Conservation (phyloP, 2,113 vertebrate species). For the Anoplopoma fimbria region DNA sequence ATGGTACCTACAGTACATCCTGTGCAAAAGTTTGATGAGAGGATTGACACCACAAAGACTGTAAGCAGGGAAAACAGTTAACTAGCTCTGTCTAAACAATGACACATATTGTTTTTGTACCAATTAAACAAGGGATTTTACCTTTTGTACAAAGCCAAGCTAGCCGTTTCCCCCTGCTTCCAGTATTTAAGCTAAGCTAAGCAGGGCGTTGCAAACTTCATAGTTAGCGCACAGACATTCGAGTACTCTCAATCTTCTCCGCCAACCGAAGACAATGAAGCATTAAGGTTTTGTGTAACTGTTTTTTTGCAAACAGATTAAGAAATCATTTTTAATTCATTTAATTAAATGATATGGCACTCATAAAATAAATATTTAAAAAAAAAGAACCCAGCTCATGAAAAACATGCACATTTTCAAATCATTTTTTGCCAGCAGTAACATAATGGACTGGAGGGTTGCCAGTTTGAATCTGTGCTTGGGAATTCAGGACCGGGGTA, state of each 20-base stretch:
- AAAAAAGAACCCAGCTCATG: slow-evolving; percentile 8
- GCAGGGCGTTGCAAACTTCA: neutral
- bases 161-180: neutral
- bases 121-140: neutral
- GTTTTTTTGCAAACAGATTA: neutral
- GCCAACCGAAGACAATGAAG: neutral
- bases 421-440: slow-evolving; percentile 41
- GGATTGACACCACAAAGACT: neutral
- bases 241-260: neutral
- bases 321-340: too few species aligned
- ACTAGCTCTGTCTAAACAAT: neutral
- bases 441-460: slow-evolving; percentile 43
- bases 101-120: neutral
- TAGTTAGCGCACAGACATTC: neutral
- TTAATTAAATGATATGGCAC: slow-evolving; percentile 34
- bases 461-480: slow-evolving; percentile 40
- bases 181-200: neutral
- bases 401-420: slow-evolving; percentile 44
- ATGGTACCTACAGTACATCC: too few species aligned
- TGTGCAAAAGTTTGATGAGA: neutral
- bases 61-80: neutral
- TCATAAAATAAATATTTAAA: slow-evolving; percentile 3
- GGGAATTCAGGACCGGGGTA: neutral
- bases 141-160: neutral
- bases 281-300: neutral